Evolutionary conservation across 2,888 invertebrate genomes (phyloP), one percentile per base, ranked within the genome.

Genomic region (Lissonota sp.): DNA sequence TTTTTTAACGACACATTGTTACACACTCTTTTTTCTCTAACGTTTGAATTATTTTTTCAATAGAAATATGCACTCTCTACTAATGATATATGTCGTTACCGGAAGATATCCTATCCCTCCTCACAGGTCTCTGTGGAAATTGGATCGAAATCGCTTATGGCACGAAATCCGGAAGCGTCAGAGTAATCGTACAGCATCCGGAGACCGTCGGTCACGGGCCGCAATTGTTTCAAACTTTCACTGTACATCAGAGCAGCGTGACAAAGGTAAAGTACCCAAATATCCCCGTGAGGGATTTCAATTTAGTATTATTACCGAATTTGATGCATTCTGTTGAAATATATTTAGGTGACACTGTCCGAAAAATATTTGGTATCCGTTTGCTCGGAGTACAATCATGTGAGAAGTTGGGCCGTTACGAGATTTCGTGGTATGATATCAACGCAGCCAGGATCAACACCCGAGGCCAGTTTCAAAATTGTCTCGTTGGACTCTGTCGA

Each of bases 131-230:
- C 78, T 98, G 98, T 93, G 99, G 99, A 58, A 99, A 99, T 93
- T 99, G 99, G 99, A 99, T 99, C 89, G 99, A 99, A 93, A 99
- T 99, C 88, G 99, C 99, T 0, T 99, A 99, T 92, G 99, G 99
- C 3, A 99, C 99, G 0, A 96, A 97, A 85, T 97, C 97, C 14
- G 99, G 99, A 1, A 97, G 97, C 0, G 99, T 99, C 14, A 95
- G 99, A 42, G 98, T 99, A 0, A 99, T 99, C 79, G 99, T 99
- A 0, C 99, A 99, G 89, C 99, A 99, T 93, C 99, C 99, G 1
- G 99, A 99, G 93, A 99, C 99, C 0, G 99, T 99, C 1, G 99
- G 99, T 0, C 99, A 99, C 91, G 99, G 99, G 0, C 99, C 99
- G 2, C 99, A 99, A 93, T 94, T 99, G 51, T 99, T 99, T 93